Base-by-base conservation (phyloP, 2,888 invertebrate species). In the Hemistola chrysoprasaria region DNA sequence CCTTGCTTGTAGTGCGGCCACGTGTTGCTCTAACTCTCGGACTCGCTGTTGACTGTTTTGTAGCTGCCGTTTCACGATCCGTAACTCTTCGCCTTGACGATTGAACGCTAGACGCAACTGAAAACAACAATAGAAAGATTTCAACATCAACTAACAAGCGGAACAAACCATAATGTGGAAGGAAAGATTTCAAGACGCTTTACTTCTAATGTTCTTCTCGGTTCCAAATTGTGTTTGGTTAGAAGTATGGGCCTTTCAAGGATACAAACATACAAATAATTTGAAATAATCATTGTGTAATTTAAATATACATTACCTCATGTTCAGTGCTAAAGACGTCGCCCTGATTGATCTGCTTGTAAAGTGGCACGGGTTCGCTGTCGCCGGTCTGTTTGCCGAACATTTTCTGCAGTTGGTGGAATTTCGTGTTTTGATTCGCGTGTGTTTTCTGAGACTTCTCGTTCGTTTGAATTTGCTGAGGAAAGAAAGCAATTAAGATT, bases 21-120 rank as follows among this genome's bases (percentile, higher is more conserved):
- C 77, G 62, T 94, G 92, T 37, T 94, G 93, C 69, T 97, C 96
- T 11, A 97, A 83, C 65, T 96, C 96, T 39, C 93, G 92, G 9
- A 97, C 94, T 29, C 95, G 90, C 57, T 93, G 91, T 67, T 97
- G 96, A 62, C 95, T 95, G 70, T 93, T 92, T 9, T 92, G 91
- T 25, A 97, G 83, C 71, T 96, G 95, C 52, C 94, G 92, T 62
- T 94, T 93, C 25, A 95, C 91, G 56, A 94, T 90, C 53, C 94
- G 90, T 32, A 97, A 86, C 82, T 97, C 96, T 56, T 95, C 95
- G 22, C 92, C 91, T 81, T 96, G 95, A 20, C 92, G 91, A 66
- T 93, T 92, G 70, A 93, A 95, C 0, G 95, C 95, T 58, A 93
- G 84, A 51, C 93, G 92, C 57, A 96, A 78, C 94, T 96, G 80